Base-by-base conservation (phyloP, 37 sponge, comb jelly and placozoan species). In the Mnemiopsis leidyi region DNA sequence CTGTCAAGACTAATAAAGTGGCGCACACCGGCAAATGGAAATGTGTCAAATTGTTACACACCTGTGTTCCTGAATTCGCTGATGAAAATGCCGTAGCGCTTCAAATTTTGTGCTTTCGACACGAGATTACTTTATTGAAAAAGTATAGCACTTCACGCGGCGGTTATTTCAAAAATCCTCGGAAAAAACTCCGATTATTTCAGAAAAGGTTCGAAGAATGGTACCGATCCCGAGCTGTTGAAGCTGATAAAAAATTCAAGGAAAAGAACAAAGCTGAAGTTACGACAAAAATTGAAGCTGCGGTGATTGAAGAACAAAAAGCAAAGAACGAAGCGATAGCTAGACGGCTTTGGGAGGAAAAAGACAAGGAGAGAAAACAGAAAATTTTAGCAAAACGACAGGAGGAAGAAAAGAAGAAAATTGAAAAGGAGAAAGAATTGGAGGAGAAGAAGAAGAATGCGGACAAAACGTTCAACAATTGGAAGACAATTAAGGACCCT, bases 301-400 rank as follows among this genome's bases (percentile, higher is more conserved):
- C 38, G 39, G 36, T 40, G 23, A 29, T 36, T 16, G 39, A 39
- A 37, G 40, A 38, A 33, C 38, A 85, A 25, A 85, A 85, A 39
- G 3, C 7, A 13, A 85, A 85, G n/a, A 85, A 85, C 35, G 90
- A 85, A 39, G 90, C 40, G 5, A 85, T 32, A 9, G 90, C 90
- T n/a, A 38, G 90, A 40, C 33, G 35, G 9, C 20, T 85, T 16
- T 85, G 90, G 90, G 90, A 85, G 26, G 90, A 85, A 29, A 85
- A 85, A 39, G 90, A 85, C 39, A 39, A 85, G 48, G 90, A 85
- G 25, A 37, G 61, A 33, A 85, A 85, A 37, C 40, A 21, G 29
- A 85, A 38, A 39, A 85, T 85, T 29, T 5, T 9, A 39, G 90
- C 38, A 26, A 85, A 39, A 61, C 33, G 29, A 25, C 1, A 2